Conservation (phyloP, 2,888 invertebrate species). For the Mesochorus sp. region DNA sequence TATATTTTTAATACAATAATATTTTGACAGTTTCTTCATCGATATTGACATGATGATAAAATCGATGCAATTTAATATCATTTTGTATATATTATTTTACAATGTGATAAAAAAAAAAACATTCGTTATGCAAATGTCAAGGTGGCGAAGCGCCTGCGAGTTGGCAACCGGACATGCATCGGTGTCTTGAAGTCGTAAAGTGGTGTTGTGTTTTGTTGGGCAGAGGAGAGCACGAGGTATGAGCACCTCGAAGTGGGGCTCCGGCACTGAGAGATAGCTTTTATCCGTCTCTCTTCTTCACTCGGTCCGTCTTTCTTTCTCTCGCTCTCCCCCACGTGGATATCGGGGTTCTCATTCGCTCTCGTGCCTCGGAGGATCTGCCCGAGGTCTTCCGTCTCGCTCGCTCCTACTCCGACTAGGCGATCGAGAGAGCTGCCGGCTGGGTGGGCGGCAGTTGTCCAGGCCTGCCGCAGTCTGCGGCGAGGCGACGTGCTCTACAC, state of each 20-base stretch:
- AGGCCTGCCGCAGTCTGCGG: constrained; percentile 76
- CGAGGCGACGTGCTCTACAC: constrained; percentile 77
- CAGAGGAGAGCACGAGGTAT: background rate
- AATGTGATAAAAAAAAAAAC: background rate
- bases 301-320: constrained; percentile 14
- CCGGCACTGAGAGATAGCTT: constrained; percentile 38
- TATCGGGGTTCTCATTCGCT: constrained; percentile 36
- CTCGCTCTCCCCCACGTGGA: constrained; percentile 58
- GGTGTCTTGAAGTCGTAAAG: constrained; percentile 14
- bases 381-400: background rate
- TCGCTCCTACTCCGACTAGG: constrained; percentile 34
- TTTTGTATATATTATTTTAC: background rate
- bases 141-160: constrained; percentile 38
- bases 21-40: too few species aligned
- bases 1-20: too few species aligned
- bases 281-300: constrained; percentile 14
- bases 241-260: constrained; percentile 55
- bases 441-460: constrained; percentile 80
- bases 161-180: constrained; percentile 36
- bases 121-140: background rate
- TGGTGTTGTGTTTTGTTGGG: background rate
- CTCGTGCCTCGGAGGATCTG: constrained; percentile 28
- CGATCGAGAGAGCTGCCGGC: constrained; percentile 65
- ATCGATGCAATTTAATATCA: background rate
- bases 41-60: too few species aligned